A percentile compares a stretch with the other conserved stretches of the same genome.
These are phyloP conservation scores for Harlomillsia oculata DNA, from an alignment of 1,140 invertebrate genomes.

Conservation along the genomic window DNA sequence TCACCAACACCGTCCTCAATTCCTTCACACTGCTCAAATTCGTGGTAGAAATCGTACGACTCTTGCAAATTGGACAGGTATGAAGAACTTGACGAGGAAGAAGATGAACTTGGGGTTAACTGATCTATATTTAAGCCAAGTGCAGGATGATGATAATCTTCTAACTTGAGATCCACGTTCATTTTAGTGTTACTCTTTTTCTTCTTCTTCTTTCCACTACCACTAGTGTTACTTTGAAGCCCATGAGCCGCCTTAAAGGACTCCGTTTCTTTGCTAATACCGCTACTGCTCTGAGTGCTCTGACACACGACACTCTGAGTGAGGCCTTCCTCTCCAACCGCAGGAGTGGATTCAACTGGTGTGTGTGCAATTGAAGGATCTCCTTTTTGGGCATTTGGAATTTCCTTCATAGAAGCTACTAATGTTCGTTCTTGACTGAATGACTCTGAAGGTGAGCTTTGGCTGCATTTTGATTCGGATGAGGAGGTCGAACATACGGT, in stretches of 20 bases:
- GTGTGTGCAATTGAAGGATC: too few relatives aligned
- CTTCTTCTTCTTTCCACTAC: conserved; percentile 1
- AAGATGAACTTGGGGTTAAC: conserved; percentile 16
- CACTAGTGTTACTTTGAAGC: not conserved
- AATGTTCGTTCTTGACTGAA: too few relatives aligned
- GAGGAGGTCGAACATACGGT: not conserved
- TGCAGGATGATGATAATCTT: not conserved
- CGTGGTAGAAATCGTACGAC: conserved; percentile 20
- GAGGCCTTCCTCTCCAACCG: too few relatives aligned
- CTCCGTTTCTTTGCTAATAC: not conserved
- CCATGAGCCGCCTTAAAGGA: not conserved
- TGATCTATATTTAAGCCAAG: conserved; percentile 1
- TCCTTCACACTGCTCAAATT: conserved; percentile 2
- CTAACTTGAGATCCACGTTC: conserved; percentile 1
- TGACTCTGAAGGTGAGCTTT: not conserved
- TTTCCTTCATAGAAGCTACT: too few relatives aligned
- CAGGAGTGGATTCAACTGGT: too few relatives aligned
- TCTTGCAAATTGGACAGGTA: conserved; percentile 17
- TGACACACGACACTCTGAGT: too few relatives aligned
- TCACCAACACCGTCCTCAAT: not conserved
- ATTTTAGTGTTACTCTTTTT: not conserved
- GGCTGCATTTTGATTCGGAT: not conserved
- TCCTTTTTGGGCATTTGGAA: too few relatives aligned
- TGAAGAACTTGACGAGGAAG: conserved; percentile 12
- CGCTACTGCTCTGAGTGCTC: too few relatives aligned